Evolutionary conservation across 2,113 vertebrate genomes (phyloP), one percentile per base, ranked within the genome.

Genomic region (Platichthys flesus): DNA sequence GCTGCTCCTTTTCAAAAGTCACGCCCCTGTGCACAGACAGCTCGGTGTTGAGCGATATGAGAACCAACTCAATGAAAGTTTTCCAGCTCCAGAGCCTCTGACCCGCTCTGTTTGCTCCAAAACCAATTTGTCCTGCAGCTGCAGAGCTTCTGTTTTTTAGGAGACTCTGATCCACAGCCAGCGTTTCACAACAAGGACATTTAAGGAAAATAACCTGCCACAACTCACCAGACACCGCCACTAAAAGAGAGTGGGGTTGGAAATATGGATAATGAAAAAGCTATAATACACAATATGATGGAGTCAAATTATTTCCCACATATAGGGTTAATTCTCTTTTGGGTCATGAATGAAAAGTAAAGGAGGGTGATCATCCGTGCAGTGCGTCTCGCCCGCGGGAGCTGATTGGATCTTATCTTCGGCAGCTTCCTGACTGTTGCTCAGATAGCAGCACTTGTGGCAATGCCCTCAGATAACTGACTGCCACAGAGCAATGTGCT

Each of bases 401-500:
- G 70, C 74, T 79, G 87, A 87, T 83, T 71, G 72, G 77, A 90
- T 90, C 85, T 89, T 88, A 90, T 90, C 89, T 64, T 9, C 40
- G 45, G 78, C 4, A 37, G 71, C 79, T 88, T 89, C 86, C 88
- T 85, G 84, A 81, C 75, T 85, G 79, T 35, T 28, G 75, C 45
- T 80, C 70, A 55, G 91, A 92, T 81, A 87, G 67, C 57, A 12
- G 65, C 52, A 31, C 51, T 66, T 28, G 58, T 71, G 81, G 81
- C 83, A 59, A 58, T 40, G 76, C 76, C 78, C 66, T 78, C 55
- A 66, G 85, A 89, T 87, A 87, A 78, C 80, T 63, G 63, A 24
- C 84, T 72, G 76, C 67, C 63, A 62, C 63, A 13, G 65, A 71
- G 47, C 47, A 62, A 31, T 74, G 74, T 74, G 60, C 79, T 40